Conservation (phyloP, 2,888 invertebrate genomes). For the Tolmerus cingulatus region DNA sequence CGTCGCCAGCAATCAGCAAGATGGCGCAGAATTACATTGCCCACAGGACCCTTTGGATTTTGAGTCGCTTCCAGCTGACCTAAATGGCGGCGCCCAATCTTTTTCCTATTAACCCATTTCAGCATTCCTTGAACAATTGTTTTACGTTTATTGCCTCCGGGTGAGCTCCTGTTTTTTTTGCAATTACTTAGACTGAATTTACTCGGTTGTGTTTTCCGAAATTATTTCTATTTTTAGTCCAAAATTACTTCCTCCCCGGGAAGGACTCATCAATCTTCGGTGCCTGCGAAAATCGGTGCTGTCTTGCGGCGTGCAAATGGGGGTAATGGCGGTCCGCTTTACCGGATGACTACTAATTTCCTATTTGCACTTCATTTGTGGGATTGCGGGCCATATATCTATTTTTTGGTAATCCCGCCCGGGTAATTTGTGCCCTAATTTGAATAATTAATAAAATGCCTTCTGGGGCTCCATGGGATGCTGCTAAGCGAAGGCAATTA, state of each 20-base stretch:
- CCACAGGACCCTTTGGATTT: background rate
- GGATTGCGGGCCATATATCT: background rate
- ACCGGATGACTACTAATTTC: slow-evolving; percentile 12
- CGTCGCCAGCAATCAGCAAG: background rate
- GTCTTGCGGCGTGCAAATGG: background rate
- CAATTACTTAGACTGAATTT: slow-evolving; percentile 12
- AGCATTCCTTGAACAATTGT: background rate
- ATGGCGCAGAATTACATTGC: background rate
- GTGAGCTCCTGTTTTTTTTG: background rate
- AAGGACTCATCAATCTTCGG: slow-evolving; percentile 6
- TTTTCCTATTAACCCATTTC: slow-evolving; percentile 22
- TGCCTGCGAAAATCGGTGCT: background rate
- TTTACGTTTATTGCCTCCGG: background rate
- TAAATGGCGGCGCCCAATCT: slow-evolving; percentile 5
- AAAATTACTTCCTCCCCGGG: background rate
- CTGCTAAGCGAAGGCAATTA: background rate
- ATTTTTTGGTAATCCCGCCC: background rate
- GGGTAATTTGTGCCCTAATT: background rate
- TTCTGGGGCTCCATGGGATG: background rate
- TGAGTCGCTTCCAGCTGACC: background rate
- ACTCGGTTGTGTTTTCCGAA: background rate
- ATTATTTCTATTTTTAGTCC: slow-evolving; percentile 9
- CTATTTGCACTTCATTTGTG: slow-evolving; percentile 12
- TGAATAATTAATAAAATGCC: background rate
- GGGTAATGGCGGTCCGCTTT: background rate